Conservation (phyloP, 2,888 invertebrate species). For the Brachynemurus nebulosus region DNA sequence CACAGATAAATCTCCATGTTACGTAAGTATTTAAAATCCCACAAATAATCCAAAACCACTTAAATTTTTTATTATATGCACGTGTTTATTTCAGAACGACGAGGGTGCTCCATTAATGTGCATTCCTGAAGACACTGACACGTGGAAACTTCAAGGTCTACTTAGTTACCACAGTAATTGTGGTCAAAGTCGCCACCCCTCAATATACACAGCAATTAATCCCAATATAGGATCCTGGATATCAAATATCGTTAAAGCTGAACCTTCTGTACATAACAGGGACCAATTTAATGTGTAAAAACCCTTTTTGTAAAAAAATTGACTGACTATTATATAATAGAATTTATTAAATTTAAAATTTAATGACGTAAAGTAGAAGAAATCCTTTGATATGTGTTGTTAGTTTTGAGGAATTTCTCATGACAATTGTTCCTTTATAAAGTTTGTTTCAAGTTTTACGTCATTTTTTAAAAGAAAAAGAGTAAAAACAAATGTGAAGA, state of each 20-base stretch:
- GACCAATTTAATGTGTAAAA: conserved; percentile 6
- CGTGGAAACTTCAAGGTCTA: conserved; percentile 46
- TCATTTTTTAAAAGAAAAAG: no score
- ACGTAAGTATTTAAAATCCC: conserved; percentile 33
- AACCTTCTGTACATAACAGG: conserved; percentile 13
- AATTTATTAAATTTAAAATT: conserved; percentile 1
- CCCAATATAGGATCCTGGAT: conserved; percentile 31
- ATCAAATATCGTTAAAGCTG: conserved; percentile 29
- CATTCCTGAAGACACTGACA: conserved; percentile 33
- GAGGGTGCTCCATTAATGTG: conserved; percentile 54
- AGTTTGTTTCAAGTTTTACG: no score
- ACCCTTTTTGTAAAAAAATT: background rate
- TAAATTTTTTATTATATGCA: background rate
- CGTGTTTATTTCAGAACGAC: conserved; percentile 35
- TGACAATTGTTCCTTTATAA: no score
- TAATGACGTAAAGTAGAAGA: no score
- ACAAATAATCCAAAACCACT: background rate
- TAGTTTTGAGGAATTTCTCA: no score
- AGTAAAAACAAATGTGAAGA: no score
- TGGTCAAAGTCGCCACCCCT: conserved; percentile 40
- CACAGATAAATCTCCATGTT: conserved; percentile 40
- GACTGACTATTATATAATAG: conserved; percentile 1
- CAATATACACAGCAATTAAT: conserved; percentile 37
- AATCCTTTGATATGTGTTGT: no score
- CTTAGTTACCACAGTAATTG: conserved; percentile 45